Evolutionary conservation across 1,140 invertebrate genomes (phyloP).

Genomic region (Drosophila persimilis): DNA sequence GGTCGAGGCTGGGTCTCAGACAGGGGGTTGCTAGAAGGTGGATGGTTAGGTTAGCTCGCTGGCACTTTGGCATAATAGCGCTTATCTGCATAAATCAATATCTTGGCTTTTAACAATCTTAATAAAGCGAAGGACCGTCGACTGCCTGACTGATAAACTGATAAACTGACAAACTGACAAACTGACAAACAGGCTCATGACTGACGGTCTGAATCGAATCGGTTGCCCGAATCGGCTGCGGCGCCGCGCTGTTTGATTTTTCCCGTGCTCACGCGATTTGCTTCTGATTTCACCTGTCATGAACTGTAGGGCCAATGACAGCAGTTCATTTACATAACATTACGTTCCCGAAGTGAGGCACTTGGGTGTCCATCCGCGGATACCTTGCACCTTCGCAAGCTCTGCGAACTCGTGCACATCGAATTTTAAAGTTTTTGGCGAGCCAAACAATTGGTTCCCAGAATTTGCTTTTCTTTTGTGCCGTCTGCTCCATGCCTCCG

Average conservation of each 20-base stretch:
- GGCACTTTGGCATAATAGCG: conserved; percentile 72
- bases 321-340: conserved; percentile 48
- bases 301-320: conserved; percentile 37
- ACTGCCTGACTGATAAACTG: conserved; percentile 16
- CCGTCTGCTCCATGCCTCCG: too few species aligned
- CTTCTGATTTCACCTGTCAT: conserved; percentile 33
- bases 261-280: conserved; percentile 5
- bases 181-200: conserved; percentile 1
- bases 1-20: conserved; percentile 11
- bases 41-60: conserved; percentile 47
- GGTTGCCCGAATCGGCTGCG: too few species aligned
- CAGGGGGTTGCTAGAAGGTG: neutral
- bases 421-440: conserved; percentile 19
- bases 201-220: too few species aligned
- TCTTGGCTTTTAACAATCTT: conserved; percentile 76
- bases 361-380: neutral
- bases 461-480: conserved; percentile 21
- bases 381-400: neutral
- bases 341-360: neutral
- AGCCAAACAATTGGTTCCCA: conserved; percentile 27
- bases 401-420: neutral
- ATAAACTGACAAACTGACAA: conserved; percentile 2
- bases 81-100: conserved; percentile 78
- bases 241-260: conserved; percentile 14
- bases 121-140: conserved; percentile 55